Evolutionary conservation across 2,113 vertebrate genomes (phyloP), one percentile per base, ranked within the genome.

Genomic region (Syngnathus scovelli): DNA sequence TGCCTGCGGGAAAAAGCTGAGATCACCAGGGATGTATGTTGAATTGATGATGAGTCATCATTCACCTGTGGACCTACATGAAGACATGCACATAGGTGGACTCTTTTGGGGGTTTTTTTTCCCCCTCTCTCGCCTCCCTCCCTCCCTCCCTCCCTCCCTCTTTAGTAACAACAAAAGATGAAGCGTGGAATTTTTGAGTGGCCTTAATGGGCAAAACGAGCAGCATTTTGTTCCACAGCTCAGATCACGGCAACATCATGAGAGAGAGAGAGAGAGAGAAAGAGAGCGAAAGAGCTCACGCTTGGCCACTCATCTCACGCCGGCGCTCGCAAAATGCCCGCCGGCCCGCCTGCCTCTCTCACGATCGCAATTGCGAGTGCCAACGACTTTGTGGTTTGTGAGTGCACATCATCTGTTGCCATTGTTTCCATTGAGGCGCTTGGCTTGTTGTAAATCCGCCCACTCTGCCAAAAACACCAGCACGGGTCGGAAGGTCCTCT

Each of bases 351-450:
- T 33, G 27, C 36, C 55, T 33, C 23, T 7, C 54, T 33, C 23
- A 7, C 27, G 1, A 13, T 16, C 21, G 15, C 21, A 56, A 5
- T 33, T 36, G 10, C 12, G 55, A 18, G 13, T 58, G 27, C 55
- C 23, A 37, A 36, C 55, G 6, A 58, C 13, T 33, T 33, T 33
- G 16, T 58, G 33, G 27, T 36, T 58, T 58, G 55, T 4, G 55
- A 58, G 55, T 58, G 27, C 23, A 16, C 36, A 58, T 58, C 27
- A 16, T 58, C 55, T 7, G 2, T 58, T 58, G 27, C 55, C 33
- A 58, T 58, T 58, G 55, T 58, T 58, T 16, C 36, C 27, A 55
- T 55, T 23, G 55, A 36, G 55, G 55, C 33, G 55, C 55, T 58
- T n/a, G n/a, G n/a, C n/a, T n/a, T 33, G 27, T 56, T 56, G 27